A percentile compares a stretch with the other conserved stretches of the same genome.
Evolutionary conservation across 2,797 vertebrate species (phyloP).

Genomic region (Phoeniculus purpureus): DNA sequence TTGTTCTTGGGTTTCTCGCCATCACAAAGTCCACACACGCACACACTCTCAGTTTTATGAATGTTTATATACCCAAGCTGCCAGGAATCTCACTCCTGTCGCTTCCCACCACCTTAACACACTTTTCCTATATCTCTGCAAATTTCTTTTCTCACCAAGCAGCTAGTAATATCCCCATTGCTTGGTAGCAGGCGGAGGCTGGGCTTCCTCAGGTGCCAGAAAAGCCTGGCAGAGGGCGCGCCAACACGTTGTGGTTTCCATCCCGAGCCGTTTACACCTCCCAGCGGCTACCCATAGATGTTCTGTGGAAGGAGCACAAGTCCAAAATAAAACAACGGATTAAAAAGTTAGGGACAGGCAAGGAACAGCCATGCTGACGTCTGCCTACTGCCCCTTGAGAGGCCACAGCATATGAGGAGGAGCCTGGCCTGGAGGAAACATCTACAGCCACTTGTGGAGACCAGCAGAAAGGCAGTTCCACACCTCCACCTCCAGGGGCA

Average conservation of each 20-base stretch:
- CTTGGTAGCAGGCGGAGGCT: slow-evolving; percentile 58
- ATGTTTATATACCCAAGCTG: slow-evolving; percentile 76
- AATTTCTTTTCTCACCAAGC: slow-evolving; percentile 61
- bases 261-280: slow-evolving; percentile 43
- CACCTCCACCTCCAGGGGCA: slow-evolving; percentile 20
- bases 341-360: background rate
- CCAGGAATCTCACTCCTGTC: slow-evolving; percentile 73
- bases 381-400: background rate
- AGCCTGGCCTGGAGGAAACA: background rate
- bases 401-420: background rate
- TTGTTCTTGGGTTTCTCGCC: slow-evolving; percentile 42
- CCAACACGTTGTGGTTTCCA: slow-evolving; percentile 53
- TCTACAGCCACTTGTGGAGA: background rate
- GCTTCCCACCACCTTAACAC: slow-evolving; percentile 62
- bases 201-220: slow-evolving; percentile 3
- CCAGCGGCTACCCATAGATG: slow-evolving; percentile 37
- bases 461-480: slow-evolving; percentile 35
- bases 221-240: slow-evolving; percentile 40
- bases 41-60: slow-evolving; percentile 66
- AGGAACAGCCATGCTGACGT: background rate
- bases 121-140: slow-evolving; percentile 53
- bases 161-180: slow-evolving; percentile 67
- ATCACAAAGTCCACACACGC: slow-evolving; percentile 52
- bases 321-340: slow-evolving; percentile 29
- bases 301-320: background rate